Base-by-base conservation (phyloP, 1,140 invertebrate genomes). In the Polyergus mexicanus region DNA sequence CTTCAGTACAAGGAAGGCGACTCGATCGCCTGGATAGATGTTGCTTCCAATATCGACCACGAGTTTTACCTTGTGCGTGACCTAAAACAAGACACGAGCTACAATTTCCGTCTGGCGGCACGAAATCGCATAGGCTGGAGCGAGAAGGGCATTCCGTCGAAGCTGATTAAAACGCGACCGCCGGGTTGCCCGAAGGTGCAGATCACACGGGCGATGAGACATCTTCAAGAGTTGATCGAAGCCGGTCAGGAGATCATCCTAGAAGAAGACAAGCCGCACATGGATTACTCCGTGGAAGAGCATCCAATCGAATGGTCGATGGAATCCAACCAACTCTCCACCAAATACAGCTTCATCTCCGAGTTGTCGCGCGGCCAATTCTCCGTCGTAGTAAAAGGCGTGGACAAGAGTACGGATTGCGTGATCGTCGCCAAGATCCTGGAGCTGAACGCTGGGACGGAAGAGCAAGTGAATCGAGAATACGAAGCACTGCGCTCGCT, bases 121-220 rank as follows among this genome's bases (percentile, higher is more conserved):
- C 96, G 97, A 74, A 99, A 99, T 94, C 97, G 97, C 51, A 98
- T 99, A 92, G 99, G 99, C n/a, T 98, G 98, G 98, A 98, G 98
- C 92, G 97, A 97, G 71, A 96, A 96, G 86, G 97, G 98, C 62
- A 97, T 98, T 41, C 96, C 97, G 0, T 97, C 97, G 7, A 96
- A 96, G 84, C 92, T 97, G 0, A 94, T 97, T 8, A 97, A 97
- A 89, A 98, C 98, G 0, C 96, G 96, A 86, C 95, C 96, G 72
- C 92, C 95, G 22, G 97, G 97, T 86, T 95, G 96, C 7, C 95
- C 96, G 0, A 97, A 97, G 92, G 95, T 98, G 3, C 96, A 97
- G 90, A 95, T 98, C 4, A 97, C 97, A 0, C 96, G 97, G 87
- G 97, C 98, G 0, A 98, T 98, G 97, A 97, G 95, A 89, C 97